These are phyloP conservation scores for Druon quercuslanigerum DNA, from an alignment of 1,140 invertebrate genomes.

Conservation along the genomic window DNA sequence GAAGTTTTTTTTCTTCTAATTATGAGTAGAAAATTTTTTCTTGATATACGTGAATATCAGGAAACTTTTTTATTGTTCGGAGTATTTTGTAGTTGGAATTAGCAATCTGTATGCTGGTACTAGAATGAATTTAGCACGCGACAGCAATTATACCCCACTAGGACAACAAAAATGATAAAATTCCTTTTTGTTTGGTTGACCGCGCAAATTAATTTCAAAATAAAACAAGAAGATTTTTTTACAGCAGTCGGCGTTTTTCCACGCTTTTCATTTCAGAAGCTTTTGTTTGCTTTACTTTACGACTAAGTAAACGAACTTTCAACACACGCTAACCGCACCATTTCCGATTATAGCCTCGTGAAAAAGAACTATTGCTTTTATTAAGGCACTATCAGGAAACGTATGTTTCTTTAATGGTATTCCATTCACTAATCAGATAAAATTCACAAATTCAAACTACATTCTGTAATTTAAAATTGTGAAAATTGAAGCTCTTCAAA, in stretches of 20 bases:
- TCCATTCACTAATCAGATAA: too few species aligned
- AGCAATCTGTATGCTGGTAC: not conserved
- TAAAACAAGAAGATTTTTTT: constrained; percentile 14
- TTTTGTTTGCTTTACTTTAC: not conserved
- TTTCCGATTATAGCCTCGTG: too few species aligned
- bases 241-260: not conserved
- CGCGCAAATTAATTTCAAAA: constrained; percentile 15
- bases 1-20: too few species aligned
- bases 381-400: too few species aligned
- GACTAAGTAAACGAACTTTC: too few species aligned
- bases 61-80: constrained; percentile 2
- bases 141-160: constrained; percentile 15
- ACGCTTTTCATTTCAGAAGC: not conserved
- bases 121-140: constrained; percentile 21
- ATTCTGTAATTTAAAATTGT: too few species aligned
- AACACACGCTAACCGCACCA: too few species aligned
- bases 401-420: too few species aligned
- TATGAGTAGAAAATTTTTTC: too few species aligned
- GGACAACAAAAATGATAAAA: not conserved
- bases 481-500: too few species aligned
- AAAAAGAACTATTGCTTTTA: too few species aligned
- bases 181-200: not conserved
- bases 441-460: too few species aligned
- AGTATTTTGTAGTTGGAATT: constrained; percentile 8
- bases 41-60: not conserved